Conservation (phyloP, 2,113 vertebrate genomes). For the Chamaetylas fuelleborni region DNA sequence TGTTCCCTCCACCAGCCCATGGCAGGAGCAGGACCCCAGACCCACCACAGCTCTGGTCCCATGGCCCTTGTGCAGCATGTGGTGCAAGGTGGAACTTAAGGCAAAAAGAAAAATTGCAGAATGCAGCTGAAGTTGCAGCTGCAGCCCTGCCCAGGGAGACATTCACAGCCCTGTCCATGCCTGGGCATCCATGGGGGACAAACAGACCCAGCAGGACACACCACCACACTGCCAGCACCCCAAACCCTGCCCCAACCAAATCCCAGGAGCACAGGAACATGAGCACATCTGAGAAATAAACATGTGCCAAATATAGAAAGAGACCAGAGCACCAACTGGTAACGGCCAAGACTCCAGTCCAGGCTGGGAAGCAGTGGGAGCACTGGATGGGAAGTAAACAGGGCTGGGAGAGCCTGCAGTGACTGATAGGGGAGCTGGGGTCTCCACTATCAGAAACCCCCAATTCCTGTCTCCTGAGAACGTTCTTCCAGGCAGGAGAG, state of each 20-base stretch:
- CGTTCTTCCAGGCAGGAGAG: neutral
- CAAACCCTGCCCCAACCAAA: rapidly evolving
- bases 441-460: neutral
- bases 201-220: neutral
- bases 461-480: rapidly evolving
- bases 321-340: neutral
- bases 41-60: rapidly evolving
- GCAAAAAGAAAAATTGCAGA: neutral
- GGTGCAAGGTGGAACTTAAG: too few relatives aligned
- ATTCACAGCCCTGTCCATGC: neutral
- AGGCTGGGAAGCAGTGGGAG: neutral
- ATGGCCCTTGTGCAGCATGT: rapidly evolving
- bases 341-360: neutral
- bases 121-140: neutral
- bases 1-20: rapidly evolving
- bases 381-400: neutral
- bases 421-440: neutral
- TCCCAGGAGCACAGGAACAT: rapidly evolving
- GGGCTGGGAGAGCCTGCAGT: neutral
- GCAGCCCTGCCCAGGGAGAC: neutral
- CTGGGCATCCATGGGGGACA: rapidly evolving
- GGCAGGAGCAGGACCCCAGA: neutral
- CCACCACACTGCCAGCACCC: neutral
- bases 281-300: neutral
- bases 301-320: neutral